Evolutionary conservation across 2,888 invertebrate genomes (phyloP).

Genomic region (Globia sparganii): DNA sequence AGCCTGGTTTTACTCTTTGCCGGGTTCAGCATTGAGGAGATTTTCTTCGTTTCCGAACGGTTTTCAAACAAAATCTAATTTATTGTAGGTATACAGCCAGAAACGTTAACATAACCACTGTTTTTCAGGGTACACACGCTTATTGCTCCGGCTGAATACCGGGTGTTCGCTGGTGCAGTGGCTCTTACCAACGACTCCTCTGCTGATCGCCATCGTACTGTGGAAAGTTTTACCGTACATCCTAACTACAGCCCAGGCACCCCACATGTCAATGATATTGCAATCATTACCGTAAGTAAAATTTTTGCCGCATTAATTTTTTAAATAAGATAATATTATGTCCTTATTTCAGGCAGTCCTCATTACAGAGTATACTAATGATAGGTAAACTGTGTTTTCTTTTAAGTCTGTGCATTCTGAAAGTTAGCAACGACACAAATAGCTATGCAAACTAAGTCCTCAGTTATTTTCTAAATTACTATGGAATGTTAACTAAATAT

Average conservation of each 20-base stretch:
- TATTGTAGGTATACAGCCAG: not conserved
- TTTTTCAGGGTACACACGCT: slow-evolving; percentile 44
- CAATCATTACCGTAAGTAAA: slow-evolving; percentile 71
- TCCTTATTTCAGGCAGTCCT: not conserved
- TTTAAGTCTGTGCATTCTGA: too few relatives aligned
- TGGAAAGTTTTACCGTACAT: slow-evolving; percentile 66
- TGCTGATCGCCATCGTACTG: slow-evolving; percentile 55
- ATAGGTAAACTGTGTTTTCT: not conserved
- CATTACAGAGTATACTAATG: too few relatives aligned
- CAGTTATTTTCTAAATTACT: not conserved
- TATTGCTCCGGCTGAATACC: slow-evolving; percentile 48
- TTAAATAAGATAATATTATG: not conserved
- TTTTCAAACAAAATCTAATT: not conserved
- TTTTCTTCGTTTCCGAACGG: not conserved
- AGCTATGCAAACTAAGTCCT: not conserved
- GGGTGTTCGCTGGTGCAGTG: slow-evolving; percentile 68
- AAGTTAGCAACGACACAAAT: not conserved
- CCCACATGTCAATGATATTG: slow-evolving; percentile 67
- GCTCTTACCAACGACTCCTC: slow-evolving; percentile 57
- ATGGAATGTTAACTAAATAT: not conserved
- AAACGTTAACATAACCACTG: not conserved
- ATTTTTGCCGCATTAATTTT: fast-evolving
- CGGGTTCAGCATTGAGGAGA: not conserved
- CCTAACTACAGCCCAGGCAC: slow-evolving; percentile 57
- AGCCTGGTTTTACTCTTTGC: not conserved